phyloP scores from a whole-genome alignment of 2,797 vertebrate species.

The Helicolenus hilgendorfi region DNA sequence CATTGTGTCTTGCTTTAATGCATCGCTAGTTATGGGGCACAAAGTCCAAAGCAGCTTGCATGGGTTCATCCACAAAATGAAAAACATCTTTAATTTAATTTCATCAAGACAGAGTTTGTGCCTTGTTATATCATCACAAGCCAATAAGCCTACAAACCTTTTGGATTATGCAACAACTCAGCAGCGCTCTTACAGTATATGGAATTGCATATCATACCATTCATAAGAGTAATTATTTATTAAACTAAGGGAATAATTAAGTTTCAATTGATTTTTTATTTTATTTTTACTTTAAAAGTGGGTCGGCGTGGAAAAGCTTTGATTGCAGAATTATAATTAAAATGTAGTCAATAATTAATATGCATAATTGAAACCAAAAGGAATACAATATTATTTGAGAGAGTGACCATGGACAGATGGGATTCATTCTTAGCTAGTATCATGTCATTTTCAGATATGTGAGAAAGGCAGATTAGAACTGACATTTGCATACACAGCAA shows the following conservation, averaged over 20 bases:
- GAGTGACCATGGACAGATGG: neutral
- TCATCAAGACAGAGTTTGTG: neutral
- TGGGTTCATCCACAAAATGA: slow-evolving; percentile 11
- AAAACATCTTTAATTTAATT: slow-evolving; percentile 10
- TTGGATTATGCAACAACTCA: slow-evolving; percentile 24
- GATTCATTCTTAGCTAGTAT: neutral
- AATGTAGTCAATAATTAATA: slow-evolving; percentile 20
- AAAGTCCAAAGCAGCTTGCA: slow-evolving; percentile 20
- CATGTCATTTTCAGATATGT: neutral
- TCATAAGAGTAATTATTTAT: slow-evolving; percentile 37
- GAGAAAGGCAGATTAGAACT: neutral
- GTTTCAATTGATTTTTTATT: neutral
- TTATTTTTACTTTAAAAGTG: slow-evolving; percentile 30
- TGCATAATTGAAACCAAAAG: slow-evolving; percentile 3
- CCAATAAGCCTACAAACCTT: neutral
- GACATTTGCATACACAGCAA: neutral
- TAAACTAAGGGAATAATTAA: slow-evolving; percentile 40
- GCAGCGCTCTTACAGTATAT: neutral
- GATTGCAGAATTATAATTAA: slow-evolving; percentile 37
- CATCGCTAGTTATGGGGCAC: neutral
- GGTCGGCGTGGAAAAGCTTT: slow-evolving; percentile 17
- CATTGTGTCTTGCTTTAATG: slow-evolving; percentile 23
- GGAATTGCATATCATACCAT: neutral
- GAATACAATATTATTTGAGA: neutral
- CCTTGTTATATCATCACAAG: neutral